Percentiles rank a stretch among this genome's conserved stretches.
phyloP scores from a whole-genome alignment of 2,888 invertebrate genomes.

The Plagiodera versicolora region DNA sequence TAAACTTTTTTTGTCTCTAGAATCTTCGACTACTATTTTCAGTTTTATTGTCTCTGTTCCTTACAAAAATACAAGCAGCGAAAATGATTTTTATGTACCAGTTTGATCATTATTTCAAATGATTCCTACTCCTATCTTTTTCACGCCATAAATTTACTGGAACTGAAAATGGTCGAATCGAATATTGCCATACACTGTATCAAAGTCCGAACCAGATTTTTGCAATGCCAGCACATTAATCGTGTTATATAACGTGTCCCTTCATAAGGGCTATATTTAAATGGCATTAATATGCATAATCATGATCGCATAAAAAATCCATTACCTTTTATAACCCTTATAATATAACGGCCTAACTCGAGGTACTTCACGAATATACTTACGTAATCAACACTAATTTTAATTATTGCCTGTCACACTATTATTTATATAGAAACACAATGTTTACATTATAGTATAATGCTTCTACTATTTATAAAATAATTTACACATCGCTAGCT shows the following conservation, averaged over 20 bases:
- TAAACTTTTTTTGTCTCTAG: no score
- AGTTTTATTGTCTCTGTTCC: no score
- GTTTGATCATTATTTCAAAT: no score
- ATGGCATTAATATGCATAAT: constrained; percentile 46
- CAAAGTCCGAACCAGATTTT: constrained; percentile 16
- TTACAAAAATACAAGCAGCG: no score
- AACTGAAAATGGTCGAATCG: background rate
- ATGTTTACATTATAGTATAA: constrained; percentile 33
- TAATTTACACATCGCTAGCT: constrained; percentile 29
- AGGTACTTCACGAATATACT: constrained; percentile 34
- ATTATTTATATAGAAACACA: constrained; percentile 35
- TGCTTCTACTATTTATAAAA: constrained; percentile 29
- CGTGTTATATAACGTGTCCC: constrained; percentile 30
- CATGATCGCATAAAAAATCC: constrained; percentile 47
- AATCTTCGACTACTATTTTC: no score
- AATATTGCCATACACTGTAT: background rate
- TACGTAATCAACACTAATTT: constrained; percentile 39
- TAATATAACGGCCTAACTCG: constrained; percentile 40
- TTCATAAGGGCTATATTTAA: constrained; percentile 40
- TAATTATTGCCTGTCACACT: constrained; percentile 42
- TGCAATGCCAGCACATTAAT: constrained; percentile 20
- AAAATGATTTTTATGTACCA: no score
- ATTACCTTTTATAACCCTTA: constrained; percentile 46
- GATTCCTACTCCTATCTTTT: no score
- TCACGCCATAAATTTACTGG: no score